These are phyloP conservation scores for Galerucella pusilla DNA, from an alignment of 2,888 invertebrate genomes.

Conservation along the genomic window DNA sequence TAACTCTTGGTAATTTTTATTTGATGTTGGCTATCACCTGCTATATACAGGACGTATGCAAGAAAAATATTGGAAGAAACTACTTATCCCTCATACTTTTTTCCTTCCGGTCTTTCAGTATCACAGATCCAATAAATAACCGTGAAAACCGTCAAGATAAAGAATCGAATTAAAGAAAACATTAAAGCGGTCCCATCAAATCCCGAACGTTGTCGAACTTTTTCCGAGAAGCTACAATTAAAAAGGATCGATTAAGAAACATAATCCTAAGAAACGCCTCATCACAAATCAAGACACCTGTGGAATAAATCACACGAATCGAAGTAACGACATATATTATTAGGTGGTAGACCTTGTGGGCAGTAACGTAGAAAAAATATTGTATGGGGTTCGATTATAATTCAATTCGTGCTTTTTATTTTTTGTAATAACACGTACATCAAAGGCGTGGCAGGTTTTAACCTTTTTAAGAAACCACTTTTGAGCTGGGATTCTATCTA, in stretches of 20 bases:
- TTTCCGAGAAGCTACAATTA: slow-evolving; percentile 60
- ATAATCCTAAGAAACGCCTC: slow-evolving; percentile 58
- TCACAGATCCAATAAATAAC: slow-evolving; percentile 27
- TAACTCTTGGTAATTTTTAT: too few species aligned
- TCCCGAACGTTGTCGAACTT: slow-evolving; percentile 25
- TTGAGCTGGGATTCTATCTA: too few species aligned
- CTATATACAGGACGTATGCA: too few species aligned
- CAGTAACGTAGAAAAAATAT: slow-evolving; percentile 28
- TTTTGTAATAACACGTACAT: too few species aligned
- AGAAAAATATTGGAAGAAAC: too few species aligned
- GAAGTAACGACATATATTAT: slow-evolving; percentile 51
- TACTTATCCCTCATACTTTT: too few species aligned
- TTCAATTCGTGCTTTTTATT: background rate
- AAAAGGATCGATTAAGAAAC: slow-evolving; percentile 62
- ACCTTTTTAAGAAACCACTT: too few species aligned
- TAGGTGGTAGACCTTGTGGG: slow-evolving; percentile 50
- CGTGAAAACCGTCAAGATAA: slow-evolving; percentile 44
- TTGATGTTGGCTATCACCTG: too few species aligned
- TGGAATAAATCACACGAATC: slow-evolving; percentile 59
- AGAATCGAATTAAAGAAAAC: slow-evolving; percentile 51
- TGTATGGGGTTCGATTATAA: background rate
- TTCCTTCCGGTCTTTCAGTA: slow-evolving; percentile 2
- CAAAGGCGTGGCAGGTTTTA: too few species aligned
- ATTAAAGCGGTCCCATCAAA: slow-evolving; percentile 49
- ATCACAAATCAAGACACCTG: slow-evolving; percentile 64